Percentiles rank a stretch among this genome's conserved stretches.
Conservation (phyloP, 1,140 invertebrate species). For the Drosophila pectinifera region DNA sequence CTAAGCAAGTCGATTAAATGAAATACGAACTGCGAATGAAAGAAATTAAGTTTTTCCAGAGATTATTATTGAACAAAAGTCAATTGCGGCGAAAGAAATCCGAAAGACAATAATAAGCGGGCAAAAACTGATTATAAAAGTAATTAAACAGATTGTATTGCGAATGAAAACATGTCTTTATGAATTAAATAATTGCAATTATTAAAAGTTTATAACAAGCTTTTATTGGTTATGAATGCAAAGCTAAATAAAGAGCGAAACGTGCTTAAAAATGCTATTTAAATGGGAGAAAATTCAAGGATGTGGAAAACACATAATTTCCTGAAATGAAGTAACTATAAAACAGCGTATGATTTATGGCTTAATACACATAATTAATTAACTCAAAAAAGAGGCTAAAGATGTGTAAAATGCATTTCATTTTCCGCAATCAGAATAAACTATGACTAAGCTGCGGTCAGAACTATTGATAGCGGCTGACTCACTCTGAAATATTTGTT, state of each 20-base stretch:
- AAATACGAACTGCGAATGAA: slow-evolving; percentile 5
- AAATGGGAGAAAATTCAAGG: background rate
- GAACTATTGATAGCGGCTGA: background rate
- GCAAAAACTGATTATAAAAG: slow-evolving; percentile 1
- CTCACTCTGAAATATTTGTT: background rate
- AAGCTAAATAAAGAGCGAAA: slow-evolving; percentile 1
- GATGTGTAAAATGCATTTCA: background rate
- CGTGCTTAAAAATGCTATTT: background rate
- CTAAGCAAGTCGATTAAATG: slow-evolving; percentile 31
- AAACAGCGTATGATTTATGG: too few species aligned
- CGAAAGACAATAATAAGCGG: slow-evolving; percentile 12
- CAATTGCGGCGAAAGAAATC: slow-evolving; percentile 12
- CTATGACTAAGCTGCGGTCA: background rate
- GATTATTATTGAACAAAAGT: slow-evolving; percentile 27
- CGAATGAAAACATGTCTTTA: slow-evolving; percentile 25
- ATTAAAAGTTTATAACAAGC: slow-evolving; percentile 27
- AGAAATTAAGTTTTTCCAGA: slow-evolving; percentile 18
- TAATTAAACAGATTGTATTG: slow-evolving; percentile 19
- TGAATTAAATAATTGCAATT: slow-evolving; percentile 36
- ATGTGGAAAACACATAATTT: background rate
- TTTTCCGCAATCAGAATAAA: background rate
- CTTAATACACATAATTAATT: too few species aligned
- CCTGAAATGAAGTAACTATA: too few species aligned
- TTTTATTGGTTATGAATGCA: slow-evolving; percentile 7
- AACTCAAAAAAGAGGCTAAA: too few species aligned